Base-by-base conservation (phyloP, 2,888 invertebrate species). In the Argyresthia goedartella region DNA sequence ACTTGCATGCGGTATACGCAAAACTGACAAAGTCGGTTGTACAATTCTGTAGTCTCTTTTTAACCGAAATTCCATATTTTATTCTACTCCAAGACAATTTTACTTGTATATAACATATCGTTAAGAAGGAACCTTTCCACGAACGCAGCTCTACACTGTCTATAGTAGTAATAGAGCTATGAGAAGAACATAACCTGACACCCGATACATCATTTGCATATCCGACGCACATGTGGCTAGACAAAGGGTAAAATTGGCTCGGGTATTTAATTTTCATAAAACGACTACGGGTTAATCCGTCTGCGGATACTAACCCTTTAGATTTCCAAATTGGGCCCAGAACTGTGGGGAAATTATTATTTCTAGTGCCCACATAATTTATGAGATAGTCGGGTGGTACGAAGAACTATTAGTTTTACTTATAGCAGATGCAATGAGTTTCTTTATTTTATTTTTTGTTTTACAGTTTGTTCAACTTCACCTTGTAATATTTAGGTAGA, bases 201-300 rank as follows among this genome's bases (percentile, higher is more conserved):
- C 69, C 72, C 80, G 73, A 84, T 82, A 80, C 75, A 65, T 76
- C 76, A 82, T 85, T 84, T 84, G 77, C 84, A 85, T 85, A 86
- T 71, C 70, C 77, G 73, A 63, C 69, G 73, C 85, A 84, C 84
- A 86, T 85, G 84, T 81, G 81, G 72, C 69, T 74, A 75, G 78
- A 80, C 76, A 79, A 73, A 79, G 84, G 81, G 72, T 71, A 69
- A 69, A 72, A 75, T 71, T 65, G 72, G 65, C 69, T 72, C 76
- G 70, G 77, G 35, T 81, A 82, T 85, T 84, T 81, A 85, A 85
- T 85, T 86, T 85, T 84, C 78, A 81, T 81, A 81, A 79, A 84
- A 82, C 74, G 74, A 78, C 69, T 73, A 74, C 75, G 69, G 69
- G 74, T 81, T 81, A 84, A 85, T 84, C 80, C 67, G 76, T 78